phyloP scores from a whole-genome alignment of 2,113 vertebrate genomes.

The Hystrix brachyura region DNA sequence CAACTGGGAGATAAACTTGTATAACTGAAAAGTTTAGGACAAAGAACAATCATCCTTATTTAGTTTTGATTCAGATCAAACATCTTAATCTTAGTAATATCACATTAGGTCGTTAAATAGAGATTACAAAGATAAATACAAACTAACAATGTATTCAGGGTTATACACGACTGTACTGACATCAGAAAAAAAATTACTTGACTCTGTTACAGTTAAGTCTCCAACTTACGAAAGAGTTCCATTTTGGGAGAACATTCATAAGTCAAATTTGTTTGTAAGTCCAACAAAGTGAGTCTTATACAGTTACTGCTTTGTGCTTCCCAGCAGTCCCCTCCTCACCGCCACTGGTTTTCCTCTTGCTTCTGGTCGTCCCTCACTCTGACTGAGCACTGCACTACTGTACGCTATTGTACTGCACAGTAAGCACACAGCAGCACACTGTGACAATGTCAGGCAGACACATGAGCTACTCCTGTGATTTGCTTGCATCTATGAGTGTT shows the following conservation, averaged over 20 bases:
- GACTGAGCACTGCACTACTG: neutral
- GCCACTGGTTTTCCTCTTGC: neutral
- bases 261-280: neutral
- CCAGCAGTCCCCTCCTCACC: neutral
- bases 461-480: neutral
- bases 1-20: neutral
- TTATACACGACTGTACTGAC: neutral
- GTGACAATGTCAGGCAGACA: neutral
- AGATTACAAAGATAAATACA: conserved; percentile 63
- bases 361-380: neutral
- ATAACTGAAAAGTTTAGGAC: conserved; percentile 49
- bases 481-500: neutral
- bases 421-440: neutral
- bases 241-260: neutral
- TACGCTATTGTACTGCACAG: neutral
- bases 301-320: neutral
- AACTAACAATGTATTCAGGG: conserved; percentile 23
- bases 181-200: conserved; percentile 50
- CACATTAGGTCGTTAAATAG: conserved; percentile 63
- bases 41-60: neutral
- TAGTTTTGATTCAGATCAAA: conserved; percentile 62
- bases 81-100: conserved; percentile 60
- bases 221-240: neutral
- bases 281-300: neutral
- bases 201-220: neutral